Base-by-base conservation (phyloP, 2,797 vertebrate species). In the Sarcophilus harrisii region DNA sequence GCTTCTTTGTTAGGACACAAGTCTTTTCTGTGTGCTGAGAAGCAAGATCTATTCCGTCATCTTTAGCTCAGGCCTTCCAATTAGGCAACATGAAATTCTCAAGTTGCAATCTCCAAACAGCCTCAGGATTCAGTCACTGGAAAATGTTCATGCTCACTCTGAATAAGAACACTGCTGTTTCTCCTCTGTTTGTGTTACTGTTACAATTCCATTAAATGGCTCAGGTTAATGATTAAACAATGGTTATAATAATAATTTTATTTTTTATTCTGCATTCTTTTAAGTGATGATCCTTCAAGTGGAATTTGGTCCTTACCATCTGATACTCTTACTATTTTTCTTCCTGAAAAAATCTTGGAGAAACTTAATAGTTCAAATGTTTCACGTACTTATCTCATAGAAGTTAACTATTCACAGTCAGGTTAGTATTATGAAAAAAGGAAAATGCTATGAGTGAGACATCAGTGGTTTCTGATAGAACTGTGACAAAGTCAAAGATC, bases 1-100 rank as follows among this genome's bases (percentile, higher is more conserved):
- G 57, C 60, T 90, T 95, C 95, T 95, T 91, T 96, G 94, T 92
- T 96, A 58, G 96, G 92, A 96, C 52, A 95, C 81, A 93, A 96
- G 81, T 91, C 52, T 92, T 95, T 32, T 94, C 92, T 95, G 57
- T 2, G 16, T 30, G 45, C 30, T 58, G 60, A 96, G 57, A 96
- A 92, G 45, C 59, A 97, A 92, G 94, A 52, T 45, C 57, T 89
- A 30, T 94, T 95, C 94, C 92, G 81, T 58, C 52, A 58, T 90
- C 62, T 62, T 10, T 6, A 95, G 28, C 9, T 57, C 92, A 54
- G 95, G n/a, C 13, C 32, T 81, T 96, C 66, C 8, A 32, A 73
- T 27, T 1, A 1, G 58, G 94, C 87, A 91, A 93, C 28, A 62
- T 29, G 0, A 81, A 91, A 32, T 87, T 58, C 62, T 92, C 27